These are phyloP conservation scores for Pachyseris speciosa DNA, from an alignment of 64 coral and sea anemone species.

Conservation along the genomic window DNA sequence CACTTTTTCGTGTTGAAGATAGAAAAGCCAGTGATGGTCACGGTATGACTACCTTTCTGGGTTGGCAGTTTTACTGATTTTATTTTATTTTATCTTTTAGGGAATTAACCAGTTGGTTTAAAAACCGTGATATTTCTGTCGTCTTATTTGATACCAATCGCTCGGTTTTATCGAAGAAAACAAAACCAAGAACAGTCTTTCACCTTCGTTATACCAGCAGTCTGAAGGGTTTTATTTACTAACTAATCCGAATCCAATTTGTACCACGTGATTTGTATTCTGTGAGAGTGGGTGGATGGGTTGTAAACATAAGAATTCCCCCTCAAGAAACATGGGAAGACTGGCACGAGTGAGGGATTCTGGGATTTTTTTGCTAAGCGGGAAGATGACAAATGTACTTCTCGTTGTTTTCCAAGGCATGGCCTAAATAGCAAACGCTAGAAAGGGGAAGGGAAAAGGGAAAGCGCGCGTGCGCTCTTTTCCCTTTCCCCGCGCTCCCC, in stretches of 20 bases:
- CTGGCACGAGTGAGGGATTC: background rate
- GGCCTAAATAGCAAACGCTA: no score
- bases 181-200: background rate
- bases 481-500: no score
- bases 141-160: background rate
- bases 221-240: no score
- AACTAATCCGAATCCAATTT: background rate
- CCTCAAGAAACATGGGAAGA: background rate
- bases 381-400: background rate
- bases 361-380: background rate
- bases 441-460: no score
- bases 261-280: background rate
- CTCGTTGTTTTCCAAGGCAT: conserved; percentile 9
- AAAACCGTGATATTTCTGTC: background rate
- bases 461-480: no score
- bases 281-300: background rate
- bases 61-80: no score
- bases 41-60: no score
- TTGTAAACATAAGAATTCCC: background rate
- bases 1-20: background rate
- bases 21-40: background rate
- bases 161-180: background rate
- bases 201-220: background rate
- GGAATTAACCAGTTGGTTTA: background rate
- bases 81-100: background rate